phyloP scores from a whole-genome alignment of 2,888 invertebrate species.

The Andrena trimmerana region DNA sequence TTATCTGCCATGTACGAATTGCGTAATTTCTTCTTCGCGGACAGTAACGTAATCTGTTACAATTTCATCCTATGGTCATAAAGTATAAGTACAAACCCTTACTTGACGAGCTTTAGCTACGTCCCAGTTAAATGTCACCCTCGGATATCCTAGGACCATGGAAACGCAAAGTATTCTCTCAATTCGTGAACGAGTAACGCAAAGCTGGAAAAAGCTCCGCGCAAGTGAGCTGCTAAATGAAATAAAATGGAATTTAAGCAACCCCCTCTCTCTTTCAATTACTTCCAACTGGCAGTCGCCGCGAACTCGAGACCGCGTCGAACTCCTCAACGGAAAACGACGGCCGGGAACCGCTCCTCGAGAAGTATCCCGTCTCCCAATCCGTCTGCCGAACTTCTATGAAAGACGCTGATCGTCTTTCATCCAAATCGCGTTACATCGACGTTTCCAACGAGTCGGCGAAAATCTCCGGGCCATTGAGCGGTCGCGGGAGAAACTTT shows the following conservation, averaged over 20 bases:
- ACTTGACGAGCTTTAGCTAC: too few relatives aligned
- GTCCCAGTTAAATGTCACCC: too few relatives aligned
- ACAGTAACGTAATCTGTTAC: background rate
- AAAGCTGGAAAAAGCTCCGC: background rate
- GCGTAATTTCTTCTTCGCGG: slow-evolving; percentile 24
- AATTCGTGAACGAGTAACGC: background rate
- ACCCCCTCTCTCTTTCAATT: slow-evolving; percentile 6
- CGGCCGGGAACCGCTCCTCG: background rate
- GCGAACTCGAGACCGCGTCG: background rate
- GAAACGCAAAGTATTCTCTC: too few relatives aligned
- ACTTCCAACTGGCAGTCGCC: background rate
- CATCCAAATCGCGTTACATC: slow-evolving; percentile 56
- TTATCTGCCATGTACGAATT: slow-evolving; percentile 35
- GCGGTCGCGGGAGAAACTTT: slow-evolving; percentile 34
- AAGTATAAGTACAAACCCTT: too few relatives aligned
- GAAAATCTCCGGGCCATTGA: slow-evolving; percentile 53
- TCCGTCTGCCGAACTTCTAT: slow-evolving; percentile 1
- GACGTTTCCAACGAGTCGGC: slow-evolving; percentile 47
- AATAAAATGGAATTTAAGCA: background rate
- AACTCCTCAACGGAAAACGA: slow-evolving; percentile 9
- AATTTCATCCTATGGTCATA: background rate
- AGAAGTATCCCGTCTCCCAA: background rate
- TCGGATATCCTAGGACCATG: too few relatives aligned
- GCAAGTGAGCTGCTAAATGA: background rate
- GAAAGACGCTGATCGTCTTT: slow-evolving; percentile 47